Evolutionary conservation across 2,888 invertebrate genomes (phyloP), one percentile per base, ranked within the genome.

Genomic region (Eubasilissa splendida): DNA sequence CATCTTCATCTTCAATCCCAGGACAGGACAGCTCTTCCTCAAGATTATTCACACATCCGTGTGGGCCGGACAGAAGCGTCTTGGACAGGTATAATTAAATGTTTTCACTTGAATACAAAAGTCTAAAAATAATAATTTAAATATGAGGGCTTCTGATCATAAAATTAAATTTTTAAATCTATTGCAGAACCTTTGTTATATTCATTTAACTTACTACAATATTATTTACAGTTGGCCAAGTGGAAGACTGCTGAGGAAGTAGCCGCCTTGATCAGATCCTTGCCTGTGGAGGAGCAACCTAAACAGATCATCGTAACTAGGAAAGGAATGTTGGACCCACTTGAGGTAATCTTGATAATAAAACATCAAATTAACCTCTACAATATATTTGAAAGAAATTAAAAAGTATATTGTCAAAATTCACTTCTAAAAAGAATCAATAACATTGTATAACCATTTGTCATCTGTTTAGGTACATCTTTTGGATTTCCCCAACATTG

Each of bases 201-300:
- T 22, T 22, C 22, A 22, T 22, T 0, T 0, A 22, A 22, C 22
- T 22, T 22, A 22, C 22, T 22, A 22, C 22, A 22, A 22, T 22
- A 22, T 22, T 0, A 53, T 76, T 60, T 60, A 73, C 87, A 95
- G 92, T 92, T 99, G 89, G 99, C 99, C 10, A 99, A 99, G 90
- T 99, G 99, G 99, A 99, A 99, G 90, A 99, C 99, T 0, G 99
- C 99, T 75, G 99, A 99, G 91, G 99, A 99, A 95, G 99, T 99
- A 14, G 99, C 99, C 0, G 99, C 99, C 54, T 90, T 99, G 86
- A 99, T 99, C 93, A 94, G 99, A 65, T 99, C 99, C 0, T 90
- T 99, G 84, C 99, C 99, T 0, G 99, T 99, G 4, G 99, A 99
- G 90, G 99, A 99, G 90, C 99, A 99, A 88, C 99, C 99, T 0